Base-by-base conservation (phyloP, 2,797 vertebrate genomes). In the Neostethus bicornis region DNA sequence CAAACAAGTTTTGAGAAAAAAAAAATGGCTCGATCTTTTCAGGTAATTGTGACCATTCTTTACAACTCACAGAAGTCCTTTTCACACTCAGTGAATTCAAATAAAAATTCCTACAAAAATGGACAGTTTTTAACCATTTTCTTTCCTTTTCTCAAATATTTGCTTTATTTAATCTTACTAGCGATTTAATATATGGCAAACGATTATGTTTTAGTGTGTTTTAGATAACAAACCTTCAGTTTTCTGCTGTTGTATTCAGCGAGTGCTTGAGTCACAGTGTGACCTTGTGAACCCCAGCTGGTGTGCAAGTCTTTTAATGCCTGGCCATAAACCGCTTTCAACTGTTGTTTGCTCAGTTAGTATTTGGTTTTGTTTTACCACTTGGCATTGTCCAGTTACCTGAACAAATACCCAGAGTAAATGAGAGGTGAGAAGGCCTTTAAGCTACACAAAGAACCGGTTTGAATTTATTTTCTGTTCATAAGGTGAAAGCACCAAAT, bases 281-380 rank as follows among this genome's bases (percentile, higher is more conserved):
- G 58, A 82, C 75, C 84, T 81, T 75, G 69, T 55, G 78, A 51
- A 51, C 61, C 64, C 75, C 59, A 51, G 73, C 59, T 67, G 68
- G 70, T 66, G 70, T 25, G 51, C 61, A 70, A 47, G 42, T 57
- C 57, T 60, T 51, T 61, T 67, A 66, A 53, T 49, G 32, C 39
- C 31, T 46, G 7, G 29, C 38, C 68, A 62, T 62, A 64, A 70
- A 73, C 41, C 47, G 48, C 43, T 61, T 55, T 34, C 50, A 68
- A 49, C 61, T 19, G 59, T 42, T 61, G 54, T 66, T 43, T 26
- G 4, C 55, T 49, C 51, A 56, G 79, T 75, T 73, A 82, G 61
- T 63, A 35, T 61, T 64, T 41, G 62, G 52, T 56, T 74, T 65
- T 71, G 60, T 63, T 72, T 34, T 32, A 42, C 41, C 19, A 2